A percentile compares a stretch with the other conserved stretches of the same genome.
phyloP scores from a whole-genome alignment of 2,113 vertebrate species.

The Colinus virginianus region DNA sequence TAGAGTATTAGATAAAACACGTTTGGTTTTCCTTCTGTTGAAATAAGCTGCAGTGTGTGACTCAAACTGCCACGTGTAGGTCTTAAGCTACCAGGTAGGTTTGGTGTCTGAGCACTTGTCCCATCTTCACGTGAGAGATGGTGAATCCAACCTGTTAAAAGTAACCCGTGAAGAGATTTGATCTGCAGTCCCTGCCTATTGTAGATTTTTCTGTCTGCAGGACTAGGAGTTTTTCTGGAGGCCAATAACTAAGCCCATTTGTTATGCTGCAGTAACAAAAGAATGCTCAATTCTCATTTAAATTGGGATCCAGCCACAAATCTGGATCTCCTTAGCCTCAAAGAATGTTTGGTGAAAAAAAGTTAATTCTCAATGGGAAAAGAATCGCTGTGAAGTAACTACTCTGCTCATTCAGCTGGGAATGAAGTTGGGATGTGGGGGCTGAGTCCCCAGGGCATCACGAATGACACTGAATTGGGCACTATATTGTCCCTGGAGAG shows the following conservation, averaged over 20 bases:
- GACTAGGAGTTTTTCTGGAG: neutral
- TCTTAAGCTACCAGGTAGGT: accelerated
- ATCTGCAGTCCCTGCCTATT: neutral
- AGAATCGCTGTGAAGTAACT: neutral
- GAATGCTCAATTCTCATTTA: neutral
- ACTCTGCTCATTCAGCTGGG: neutral
- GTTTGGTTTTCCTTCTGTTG: neutral
- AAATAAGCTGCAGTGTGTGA: neutral
- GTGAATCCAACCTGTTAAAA: neutral
- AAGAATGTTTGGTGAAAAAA: neutral
- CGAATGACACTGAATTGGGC: neutral
- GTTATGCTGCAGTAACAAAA: neutral
- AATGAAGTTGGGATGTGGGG: neutral
- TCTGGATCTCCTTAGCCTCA: neutral
- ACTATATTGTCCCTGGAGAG: neutral
- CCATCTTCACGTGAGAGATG: neutral
- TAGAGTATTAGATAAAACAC: neutral
- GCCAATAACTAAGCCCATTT: neutral
- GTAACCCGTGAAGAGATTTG: neutral
- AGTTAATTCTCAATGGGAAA: neutral
- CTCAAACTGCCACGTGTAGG: neutral
- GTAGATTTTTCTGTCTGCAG: neutral
- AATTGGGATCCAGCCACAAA: neutral
- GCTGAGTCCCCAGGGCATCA: neutral
- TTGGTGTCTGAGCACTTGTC: accelerated